phyloP scores from a whole-genome alignment of 2,113 vertebrate genomes.

The Atrichornis clamosus region DNA sequence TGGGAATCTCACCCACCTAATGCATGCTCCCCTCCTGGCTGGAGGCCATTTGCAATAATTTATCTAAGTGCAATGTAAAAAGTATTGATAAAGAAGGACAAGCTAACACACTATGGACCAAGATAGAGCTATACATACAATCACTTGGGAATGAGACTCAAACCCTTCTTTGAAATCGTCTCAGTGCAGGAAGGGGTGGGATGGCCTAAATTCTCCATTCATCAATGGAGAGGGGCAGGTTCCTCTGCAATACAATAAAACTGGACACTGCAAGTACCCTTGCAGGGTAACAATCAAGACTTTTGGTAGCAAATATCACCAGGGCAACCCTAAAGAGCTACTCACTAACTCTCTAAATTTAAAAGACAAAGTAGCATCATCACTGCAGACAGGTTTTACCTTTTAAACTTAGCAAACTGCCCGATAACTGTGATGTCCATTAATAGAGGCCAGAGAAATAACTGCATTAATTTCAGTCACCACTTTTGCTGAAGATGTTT shows the following conservation, averaged over 20 bases:
- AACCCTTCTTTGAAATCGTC: not conserved
- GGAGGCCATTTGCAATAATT: not conserved
- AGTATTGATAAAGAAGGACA: not conserved
- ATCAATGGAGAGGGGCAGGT: not conserved
- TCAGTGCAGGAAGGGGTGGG: not conserved
- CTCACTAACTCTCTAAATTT: not conserved
- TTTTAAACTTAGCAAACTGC: not conserved
- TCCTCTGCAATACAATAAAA: not conserved
- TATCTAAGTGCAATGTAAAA: not conserved
- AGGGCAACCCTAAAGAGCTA: not conserved
- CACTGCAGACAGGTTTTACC: not conserved
- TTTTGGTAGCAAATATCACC: not conserved
- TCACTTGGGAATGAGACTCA: not conserved
- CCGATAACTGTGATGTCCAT: not conserved
- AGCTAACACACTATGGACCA: not conserved
- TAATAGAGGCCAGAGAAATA: not conserved
- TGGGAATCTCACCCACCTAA: not conserved
- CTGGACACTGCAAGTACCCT: not conserved
- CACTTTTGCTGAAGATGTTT: not conserved
- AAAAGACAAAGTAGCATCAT: not conserved
- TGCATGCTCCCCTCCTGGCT: not conserved
- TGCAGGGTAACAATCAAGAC: not conserved
- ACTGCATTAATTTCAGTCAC: not conserved
- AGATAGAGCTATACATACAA: not conserved
- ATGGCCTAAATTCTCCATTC: not conserved